A percentile compares a stretch with the other conserved stretches of the same genome.
These are phyloP conservation scores for Allobates femoralis DNA, from an alignment of 2,797 vertebrate genomes.

Conservation along the genomic window DNA sequence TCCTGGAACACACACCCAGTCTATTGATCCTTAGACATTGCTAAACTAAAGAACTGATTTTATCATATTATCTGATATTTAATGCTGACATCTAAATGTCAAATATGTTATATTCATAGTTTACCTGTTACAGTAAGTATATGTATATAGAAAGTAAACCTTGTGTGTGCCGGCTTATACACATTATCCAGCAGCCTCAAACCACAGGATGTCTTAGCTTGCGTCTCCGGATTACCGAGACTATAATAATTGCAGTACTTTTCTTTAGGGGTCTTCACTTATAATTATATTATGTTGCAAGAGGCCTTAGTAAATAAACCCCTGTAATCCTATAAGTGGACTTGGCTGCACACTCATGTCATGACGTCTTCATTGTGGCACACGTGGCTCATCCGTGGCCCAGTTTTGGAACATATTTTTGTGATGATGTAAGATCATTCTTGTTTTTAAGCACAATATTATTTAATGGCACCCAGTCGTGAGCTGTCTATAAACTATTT, in stretches of 20 bases:
- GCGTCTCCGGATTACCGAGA: neutral
- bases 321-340: slow-evolving; percentile 21
- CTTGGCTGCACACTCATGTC: slow-evolving; percentile 11
- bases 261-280: neutral
- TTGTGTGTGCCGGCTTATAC: neutral
- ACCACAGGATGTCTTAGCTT: slow-evolving; percentile 15
- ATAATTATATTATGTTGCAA: slow-evolving; percentile 28
- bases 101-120: neutral
- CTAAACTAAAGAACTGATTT: neutral
- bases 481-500: slow-evolving; percentile 13
- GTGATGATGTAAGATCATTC: slow-evolving; percentile 24
- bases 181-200: neutral
- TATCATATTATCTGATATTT: neutral
- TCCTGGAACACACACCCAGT: no score
- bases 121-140: neutral
- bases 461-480: slow-evolving; percentile 9
- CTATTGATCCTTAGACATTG: neutral
- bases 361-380: slow-evolving; percentile 4
- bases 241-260: slow-evolving; percentile 14
- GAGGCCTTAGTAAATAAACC: slow-evolving; percentile 24
- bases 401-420: slow-evolving; percentile 24
- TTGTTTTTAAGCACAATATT: slow-evolving; percentile 26
- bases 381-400: neutral
- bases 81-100: neutral
- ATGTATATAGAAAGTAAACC: no score